These are phyloP conservation scores for Natator depressus DNA, from an alignment of 2,113 vertebrate species.

Conservation along the genomic window DNA sequence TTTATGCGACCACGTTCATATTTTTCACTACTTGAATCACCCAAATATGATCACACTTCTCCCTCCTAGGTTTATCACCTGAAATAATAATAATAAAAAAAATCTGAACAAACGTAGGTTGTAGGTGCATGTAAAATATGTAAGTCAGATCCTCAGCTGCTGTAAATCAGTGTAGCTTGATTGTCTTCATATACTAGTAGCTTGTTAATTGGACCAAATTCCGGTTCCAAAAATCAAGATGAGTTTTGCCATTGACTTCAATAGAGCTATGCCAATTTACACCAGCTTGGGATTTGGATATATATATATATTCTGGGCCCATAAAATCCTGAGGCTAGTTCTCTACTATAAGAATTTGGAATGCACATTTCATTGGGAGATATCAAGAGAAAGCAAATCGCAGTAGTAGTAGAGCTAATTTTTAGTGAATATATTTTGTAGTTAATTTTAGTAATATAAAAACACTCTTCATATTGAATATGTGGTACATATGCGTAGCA, in stretches of 20 bases:
- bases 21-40: neutral
- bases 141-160: neutral
- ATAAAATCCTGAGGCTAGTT: neutral
- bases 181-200: neutral
- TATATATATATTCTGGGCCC: neutral
- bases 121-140: neutral
- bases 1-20: neutral
- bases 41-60: neutral
- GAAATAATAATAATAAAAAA: neutral
- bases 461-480: neutral
- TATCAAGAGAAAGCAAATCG: neutral
- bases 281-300: neutral
- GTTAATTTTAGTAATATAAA: neutral
- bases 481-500: neutral
- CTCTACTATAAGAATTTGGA: neutral
- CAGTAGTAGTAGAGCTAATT: neutral
- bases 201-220: neutral
- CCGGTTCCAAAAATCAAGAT: neutral
- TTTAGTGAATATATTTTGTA: neutral
- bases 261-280: neutral
- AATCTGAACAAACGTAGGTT: neutral
- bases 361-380: neutral
- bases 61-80: neutral
- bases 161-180: neutral
- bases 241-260: neutral